A percentile compares a stretch with the other conserved stretches of the same genome.
phyloP scores from a whole-genome alignment of 2,888 invertebrate species.

The Scaptodrosophila latifasciaeformis region DNA sequence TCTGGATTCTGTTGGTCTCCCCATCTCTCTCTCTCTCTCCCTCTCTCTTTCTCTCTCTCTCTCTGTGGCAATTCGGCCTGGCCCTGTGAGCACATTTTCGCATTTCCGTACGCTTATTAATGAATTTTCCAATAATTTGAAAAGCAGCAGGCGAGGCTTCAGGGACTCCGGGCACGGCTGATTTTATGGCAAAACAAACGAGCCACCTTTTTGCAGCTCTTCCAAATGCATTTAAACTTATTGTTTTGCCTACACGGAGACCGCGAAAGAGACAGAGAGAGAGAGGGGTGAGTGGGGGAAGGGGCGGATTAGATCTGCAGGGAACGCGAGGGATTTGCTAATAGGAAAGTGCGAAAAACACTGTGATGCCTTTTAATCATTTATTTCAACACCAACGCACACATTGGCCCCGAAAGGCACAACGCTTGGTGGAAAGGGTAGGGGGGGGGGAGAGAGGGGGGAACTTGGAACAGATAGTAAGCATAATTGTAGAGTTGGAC shows the following conservation, averaged over 20 bases:
- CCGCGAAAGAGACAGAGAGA: no score
- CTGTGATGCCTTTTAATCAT: conserved; percentile 25
- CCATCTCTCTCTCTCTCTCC: conserved; percentile 4
- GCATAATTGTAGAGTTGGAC: background rate
- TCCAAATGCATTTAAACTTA: conserved; percentile 47
- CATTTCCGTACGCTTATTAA: conserved; percentile 48
- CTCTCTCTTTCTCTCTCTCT: background rate
- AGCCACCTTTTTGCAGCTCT: background rate
- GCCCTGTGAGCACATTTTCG: conserved; percentile 39
- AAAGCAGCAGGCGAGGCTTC: background rate
- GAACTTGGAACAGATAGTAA: background rate
- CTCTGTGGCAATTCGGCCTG: background rate
- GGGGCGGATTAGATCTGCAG: no score
- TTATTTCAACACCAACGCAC: conserved; percentile 40
- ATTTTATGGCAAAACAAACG: conserved; percentile 11
- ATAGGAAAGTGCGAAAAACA: no score
- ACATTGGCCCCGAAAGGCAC: background rate
- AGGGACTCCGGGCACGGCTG: conserved; percentile 4
- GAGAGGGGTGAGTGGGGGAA: no score
- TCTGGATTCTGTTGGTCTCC: conserved; percentile 10
- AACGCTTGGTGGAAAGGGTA: background rate
- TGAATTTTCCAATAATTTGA: conserved; percentile 58
- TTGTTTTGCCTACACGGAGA: conserved; percentile 36
- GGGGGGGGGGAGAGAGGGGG: background rate
- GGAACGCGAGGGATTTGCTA: no score